Percentiles rank a stretch among this genome's conserved stretches.
These are phyloP conservation scores for Trachops cirrhosus DNA, from an alignment of 2,797 vertebrate species.

Conservation along the genomic window DNA sequence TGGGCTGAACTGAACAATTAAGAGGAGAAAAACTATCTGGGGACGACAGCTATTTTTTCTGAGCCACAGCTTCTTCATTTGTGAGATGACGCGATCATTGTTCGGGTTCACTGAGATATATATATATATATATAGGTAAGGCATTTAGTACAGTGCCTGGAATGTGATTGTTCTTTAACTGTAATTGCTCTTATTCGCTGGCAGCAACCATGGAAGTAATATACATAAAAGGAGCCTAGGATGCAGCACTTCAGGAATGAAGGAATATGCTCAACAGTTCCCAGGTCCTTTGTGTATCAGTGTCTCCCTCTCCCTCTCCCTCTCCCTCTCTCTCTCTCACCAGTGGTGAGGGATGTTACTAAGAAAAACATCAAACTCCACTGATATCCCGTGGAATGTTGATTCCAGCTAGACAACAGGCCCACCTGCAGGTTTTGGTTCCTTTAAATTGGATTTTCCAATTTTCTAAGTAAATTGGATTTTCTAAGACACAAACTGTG, in stretches of 20 bases:
- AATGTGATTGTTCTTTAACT: background rate
- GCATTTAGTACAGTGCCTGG: background rate
- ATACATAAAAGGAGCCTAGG: background rate
- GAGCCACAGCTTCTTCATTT: background rate
- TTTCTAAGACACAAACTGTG: background rate
- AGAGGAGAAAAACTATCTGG: constrained; percentile 23
- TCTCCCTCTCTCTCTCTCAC: background rate
- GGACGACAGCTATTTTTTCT: background rate
- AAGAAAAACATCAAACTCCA: background rate
- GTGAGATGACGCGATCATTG: background rate
- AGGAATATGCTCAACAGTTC: background rate
- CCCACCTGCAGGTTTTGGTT: background rate
- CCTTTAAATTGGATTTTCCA: background rate
- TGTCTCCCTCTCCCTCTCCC: background rate
- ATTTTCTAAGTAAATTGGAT: background rate
- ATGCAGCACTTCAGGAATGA: background rate
- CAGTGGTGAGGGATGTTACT: background rate
- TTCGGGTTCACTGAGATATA: background rate
- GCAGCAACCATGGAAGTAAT: background rate
- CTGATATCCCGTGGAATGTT: background rate
- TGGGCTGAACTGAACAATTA: constrained; percentile 6
- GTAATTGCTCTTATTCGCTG: background rate
- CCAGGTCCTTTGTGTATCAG: background rate
- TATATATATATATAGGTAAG: background rate
- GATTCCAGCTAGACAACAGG: background rate